Conservation (phyloP, 23 tunicate species). For the Botrylloides violaceus region DNA sequence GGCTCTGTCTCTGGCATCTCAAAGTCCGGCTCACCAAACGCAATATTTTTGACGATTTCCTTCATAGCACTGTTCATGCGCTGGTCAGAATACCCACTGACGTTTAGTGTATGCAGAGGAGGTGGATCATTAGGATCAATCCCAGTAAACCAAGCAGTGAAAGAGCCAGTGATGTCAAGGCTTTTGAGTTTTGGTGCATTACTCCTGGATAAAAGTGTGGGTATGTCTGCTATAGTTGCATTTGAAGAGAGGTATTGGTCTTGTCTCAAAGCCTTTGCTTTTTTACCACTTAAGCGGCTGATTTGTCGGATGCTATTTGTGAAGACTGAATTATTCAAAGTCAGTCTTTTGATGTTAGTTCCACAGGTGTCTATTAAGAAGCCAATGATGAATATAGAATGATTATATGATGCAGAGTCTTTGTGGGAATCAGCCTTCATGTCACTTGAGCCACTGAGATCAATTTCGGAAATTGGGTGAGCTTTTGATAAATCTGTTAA, state of each 20-base stretch:
- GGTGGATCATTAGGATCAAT: constrained; percentile 19
- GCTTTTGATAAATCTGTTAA: constrained; percentile 9
- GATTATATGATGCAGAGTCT: constrained; percentile 13
- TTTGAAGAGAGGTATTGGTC: constrained; percentile 6
- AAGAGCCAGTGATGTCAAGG: constrained; percentile 7
- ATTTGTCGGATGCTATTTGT: constrained; percentile 16
- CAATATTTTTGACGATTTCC: not conserved
- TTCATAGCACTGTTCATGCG: not conserved
- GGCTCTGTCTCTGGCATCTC: not conserved
- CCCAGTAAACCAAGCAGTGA: constrained; percentile 11
- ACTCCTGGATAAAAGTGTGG: not conserved
- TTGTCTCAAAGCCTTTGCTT: constrained; percentile 10
- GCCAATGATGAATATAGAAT: not conserved
- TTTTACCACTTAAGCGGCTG: constrained; percentile 2
- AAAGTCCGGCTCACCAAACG: constrained; percentile 4
- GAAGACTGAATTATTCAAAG: not conserved
- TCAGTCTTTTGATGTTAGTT: not conserved
- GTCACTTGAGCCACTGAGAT: constrained; percentile 14
- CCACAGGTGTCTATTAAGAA: constrained; percentile 10
- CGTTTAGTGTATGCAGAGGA: not conserved
- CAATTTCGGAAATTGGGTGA: constrained; percentile 2
- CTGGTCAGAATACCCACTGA: not conserved
- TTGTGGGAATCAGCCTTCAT: constrained; percentile 4
- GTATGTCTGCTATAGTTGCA: not conserved
- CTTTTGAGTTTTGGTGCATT: not conserved